Evolutionary conservation across 2,888 invertebrate genomes (phyloP).

Genomic region (Pilophorus perplexus): DNA sequence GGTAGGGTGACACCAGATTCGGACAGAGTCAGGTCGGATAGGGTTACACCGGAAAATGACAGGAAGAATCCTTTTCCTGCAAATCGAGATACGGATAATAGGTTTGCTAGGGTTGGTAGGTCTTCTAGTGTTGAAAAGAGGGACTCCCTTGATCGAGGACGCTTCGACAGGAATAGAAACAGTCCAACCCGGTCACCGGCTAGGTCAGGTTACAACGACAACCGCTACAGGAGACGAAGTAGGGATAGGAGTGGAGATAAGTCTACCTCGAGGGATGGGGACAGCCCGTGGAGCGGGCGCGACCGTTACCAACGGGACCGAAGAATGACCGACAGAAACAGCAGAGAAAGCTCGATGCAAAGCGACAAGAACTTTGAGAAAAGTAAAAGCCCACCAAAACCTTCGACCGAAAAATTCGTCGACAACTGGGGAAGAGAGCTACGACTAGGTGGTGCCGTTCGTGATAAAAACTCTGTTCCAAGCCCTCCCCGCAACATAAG

Average conservation of each 20-base stretch:
- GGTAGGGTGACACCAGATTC: no score
- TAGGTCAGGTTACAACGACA: background rate
- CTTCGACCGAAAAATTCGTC: background rate
- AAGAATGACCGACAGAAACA: background rate
- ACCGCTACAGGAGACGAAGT: background rate
- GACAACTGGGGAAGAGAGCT: constrained; percentile 34
- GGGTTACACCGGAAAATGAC: background rate
- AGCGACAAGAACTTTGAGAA: constrained; percentile 7
- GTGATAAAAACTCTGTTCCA: background rate
- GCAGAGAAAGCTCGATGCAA: background rate
- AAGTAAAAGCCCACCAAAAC: background rate
- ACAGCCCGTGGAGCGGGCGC: background rate
- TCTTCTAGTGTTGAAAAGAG: background rate
- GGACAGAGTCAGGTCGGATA: background rate
- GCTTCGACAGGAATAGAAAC: constrained; percentile 1
- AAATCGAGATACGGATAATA: background rate
- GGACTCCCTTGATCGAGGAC: background rate
- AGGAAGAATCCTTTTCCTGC: background rate
- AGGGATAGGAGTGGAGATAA: background rate
- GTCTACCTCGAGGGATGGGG: background rate
- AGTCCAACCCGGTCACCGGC: background rate
- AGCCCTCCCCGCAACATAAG: constrained; percentile 9
- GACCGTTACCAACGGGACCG: background rate
- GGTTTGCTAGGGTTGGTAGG: background rate
- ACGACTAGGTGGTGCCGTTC: constrained; percentile 8